Percentiles rank a stretch among this genome's conserved stretches.
phyloP scores from a whole-genome alignment of 2,888 invertebrate species.

The Caprella mutica region DNA sequence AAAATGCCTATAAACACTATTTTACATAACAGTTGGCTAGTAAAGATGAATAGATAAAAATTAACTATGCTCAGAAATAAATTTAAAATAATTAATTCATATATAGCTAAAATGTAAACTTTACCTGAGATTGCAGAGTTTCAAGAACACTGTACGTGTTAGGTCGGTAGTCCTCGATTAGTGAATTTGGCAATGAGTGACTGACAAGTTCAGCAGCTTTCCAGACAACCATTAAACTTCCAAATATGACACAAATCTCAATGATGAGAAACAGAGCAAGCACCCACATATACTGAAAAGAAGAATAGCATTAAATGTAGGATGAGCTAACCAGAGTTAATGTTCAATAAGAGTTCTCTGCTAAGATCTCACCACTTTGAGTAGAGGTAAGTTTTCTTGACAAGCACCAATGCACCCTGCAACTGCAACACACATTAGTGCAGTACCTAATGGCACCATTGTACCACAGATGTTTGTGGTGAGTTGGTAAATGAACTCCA shows the following conservation, averaged over 20 bases:
- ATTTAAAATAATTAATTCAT: neutral
- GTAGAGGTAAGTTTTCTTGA: conserved; percentile 1
- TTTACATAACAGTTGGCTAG: neutral
- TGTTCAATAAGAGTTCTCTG: neutral
- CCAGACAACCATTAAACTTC: conserved; percentile 4
- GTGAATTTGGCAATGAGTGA: neutral
- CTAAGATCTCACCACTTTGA: conserved; percentile 6
- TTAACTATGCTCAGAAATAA: too few species aligned
- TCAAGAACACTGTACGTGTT: neutral
- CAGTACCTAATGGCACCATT: conserved; percentile 5
- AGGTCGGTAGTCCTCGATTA: conserved; percentile 4
- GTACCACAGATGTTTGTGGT: neutral
- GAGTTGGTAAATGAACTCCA: conserved; percentile 4
- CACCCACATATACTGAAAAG: conserved; percentile 9
- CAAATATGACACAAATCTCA: conserved; percentile 5
- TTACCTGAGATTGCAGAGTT: neutral
- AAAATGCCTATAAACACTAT: neutral
- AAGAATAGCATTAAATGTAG: neutral
- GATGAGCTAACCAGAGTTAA: neutral
- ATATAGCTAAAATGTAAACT: neutral
- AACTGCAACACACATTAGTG: conserved; percentile 1
- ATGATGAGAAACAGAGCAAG: conserved; percentile 8
- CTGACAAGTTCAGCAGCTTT: neutral
- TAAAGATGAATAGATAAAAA: neutral
- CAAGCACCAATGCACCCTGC: conserved; percentile 3